Conservation (phyloP, 2,888 invertebrate genomes). For the Acronicta alni region DNA sequence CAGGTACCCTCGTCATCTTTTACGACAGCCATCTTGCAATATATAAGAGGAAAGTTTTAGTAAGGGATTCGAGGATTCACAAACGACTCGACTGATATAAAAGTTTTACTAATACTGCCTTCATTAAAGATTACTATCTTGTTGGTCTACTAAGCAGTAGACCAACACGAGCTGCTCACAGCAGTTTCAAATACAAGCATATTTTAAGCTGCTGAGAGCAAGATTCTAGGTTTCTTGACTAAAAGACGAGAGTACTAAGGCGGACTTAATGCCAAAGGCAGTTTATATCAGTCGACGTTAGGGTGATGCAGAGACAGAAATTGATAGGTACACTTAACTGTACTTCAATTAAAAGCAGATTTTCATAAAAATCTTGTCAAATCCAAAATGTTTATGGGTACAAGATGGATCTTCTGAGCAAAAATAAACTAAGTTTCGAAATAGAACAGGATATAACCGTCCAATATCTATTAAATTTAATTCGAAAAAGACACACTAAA, state of each 20-base stretch:
- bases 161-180: no score
- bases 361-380: no score
- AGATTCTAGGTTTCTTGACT: background rate
- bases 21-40: slow-evolving; percentile 2
- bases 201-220: no score
- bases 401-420: slow-evolving; percentile 13
- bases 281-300: no score
- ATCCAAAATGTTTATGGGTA: background rate
- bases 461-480: slow-evolving; percentile 45
- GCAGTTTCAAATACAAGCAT: no score
- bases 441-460: slow-evolving; percentile 31
- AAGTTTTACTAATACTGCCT: background rate
- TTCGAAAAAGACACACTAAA: slow-evolving; percentile 39
- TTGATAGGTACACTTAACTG: no score
- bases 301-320: no score
- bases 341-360: no score
- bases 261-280: no score
- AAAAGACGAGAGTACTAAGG: no score
- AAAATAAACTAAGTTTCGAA: slow-evolving; percentile 23
- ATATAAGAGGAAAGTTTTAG: slow-evolving; percentile 7
- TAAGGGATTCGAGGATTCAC: background rate
- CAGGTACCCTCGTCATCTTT: slow-evolving; percentile 4
- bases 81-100: background rate
- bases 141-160: no score
- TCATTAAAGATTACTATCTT: no score